phyloP scores from a whole-genome alignment of 2,888 invertebrate species.

The Lasioglossum vierecki region DNA sequence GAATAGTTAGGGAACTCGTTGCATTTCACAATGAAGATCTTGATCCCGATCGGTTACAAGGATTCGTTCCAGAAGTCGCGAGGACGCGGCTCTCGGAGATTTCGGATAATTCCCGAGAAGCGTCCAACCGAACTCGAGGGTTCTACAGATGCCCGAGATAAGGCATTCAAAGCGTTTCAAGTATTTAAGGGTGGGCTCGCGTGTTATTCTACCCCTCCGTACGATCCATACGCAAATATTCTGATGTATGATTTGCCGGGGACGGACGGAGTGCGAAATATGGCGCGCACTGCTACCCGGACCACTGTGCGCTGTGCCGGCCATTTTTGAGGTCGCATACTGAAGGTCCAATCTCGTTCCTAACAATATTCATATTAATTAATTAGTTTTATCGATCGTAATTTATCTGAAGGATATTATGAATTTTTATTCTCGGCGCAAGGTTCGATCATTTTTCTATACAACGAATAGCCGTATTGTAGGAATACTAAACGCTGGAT shows the following conservation, averaged over 20 bases:
- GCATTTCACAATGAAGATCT: slow-evolving; percentile 60
- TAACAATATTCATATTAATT: too few relatives aligned
- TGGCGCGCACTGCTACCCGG: slow-evolving; percentile 37
- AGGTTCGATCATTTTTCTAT: too few relatives aligned
- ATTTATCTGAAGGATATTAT: too few relatives aligned
- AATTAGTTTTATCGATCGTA: too few relatives aligned
- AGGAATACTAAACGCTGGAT: too few relatives aligned
- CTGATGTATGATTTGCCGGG: slow-evolving; percentile 34
- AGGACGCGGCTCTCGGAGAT: slow-evolving; percentile 71
- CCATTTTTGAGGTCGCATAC: slow-evolving; percentile 32
- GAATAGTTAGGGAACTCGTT: neutral
- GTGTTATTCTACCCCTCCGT: slow-evolving; percentile 62
- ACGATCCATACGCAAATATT: slow-evolving; percentile 45
- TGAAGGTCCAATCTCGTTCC: neutral
- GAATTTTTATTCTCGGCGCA: too few relatives aligned
- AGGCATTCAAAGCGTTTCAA: slow-evolving; percentile 82
- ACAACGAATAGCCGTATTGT: too few relatives aligned
- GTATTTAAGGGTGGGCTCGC: slow-evolving; percentile 77
- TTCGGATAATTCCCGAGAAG: slow-evolving; percentile 82
- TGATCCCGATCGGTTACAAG: slow-evolving; percentile 81
- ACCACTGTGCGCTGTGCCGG: slow-evolving; percentile 2
- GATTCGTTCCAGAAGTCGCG: slow-evolving; percentile 70
- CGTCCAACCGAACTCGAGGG: slow-evolving; percentile 82
- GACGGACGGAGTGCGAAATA: slow-evolving; percentile 48
- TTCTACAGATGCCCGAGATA: slow-evolving; percentile 82